These are phyloP conservation scores for Eilema griseolum DNA, from an alignment of 2,888 invertebrate species.

Conservation along the genomic window DNA sequence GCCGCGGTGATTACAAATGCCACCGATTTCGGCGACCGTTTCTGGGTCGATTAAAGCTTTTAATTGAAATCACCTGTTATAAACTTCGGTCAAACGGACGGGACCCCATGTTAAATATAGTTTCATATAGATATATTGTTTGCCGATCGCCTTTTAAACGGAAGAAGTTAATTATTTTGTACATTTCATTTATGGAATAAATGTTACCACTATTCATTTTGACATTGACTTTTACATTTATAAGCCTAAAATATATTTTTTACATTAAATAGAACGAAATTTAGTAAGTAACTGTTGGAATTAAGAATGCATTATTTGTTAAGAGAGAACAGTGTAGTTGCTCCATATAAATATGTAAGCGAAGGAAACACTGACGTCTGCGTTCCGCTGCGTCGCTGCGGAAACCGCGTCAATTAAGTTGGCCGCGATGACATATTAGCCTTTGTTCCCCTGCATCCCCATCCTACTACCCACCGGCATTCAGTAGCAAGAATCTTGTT, in stretches of 20 bases:
- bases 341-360: constrained; percentile 82
- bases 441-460: constrained; percentile 74
- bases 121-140: constrained; percentile 39
- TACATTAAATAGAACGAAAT: background rate
- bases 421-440: constrained; percentile 85
- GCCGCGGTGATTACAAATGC: constrained; percentile 83
- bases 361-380: constrained; percentile 82
- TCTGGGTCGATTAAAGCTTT: constrained; percentile 77
- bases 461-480: constrained; percentile 63
- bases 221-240: background rate
- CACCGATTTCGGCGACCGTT: constrained; percentile 80
- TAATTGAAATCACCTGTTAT: constrained; percentile 77
- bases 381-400: constrained; percentile 82
- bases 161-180: background rate
- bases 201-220: background rate
- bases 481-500: constrained; percentile 71
- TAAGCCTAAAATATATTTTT: background rate
- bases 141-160: background rate
- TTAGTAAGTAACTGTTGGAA: constrained; percentile 37
- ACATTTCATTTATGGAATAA: background rate
- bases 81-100: constrained; percentile 56
- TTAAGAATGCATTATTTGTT: constrained; percentile 61
- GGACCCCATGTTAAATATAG: constrained; percentile 35
- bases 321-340: constrained; percentile 53
- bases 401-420: constrained; percentile 87